Evolutionary conservation across 1,140 invertebrate species (phyloP).

Genomic region (Nixonia krombeini): DNA sequence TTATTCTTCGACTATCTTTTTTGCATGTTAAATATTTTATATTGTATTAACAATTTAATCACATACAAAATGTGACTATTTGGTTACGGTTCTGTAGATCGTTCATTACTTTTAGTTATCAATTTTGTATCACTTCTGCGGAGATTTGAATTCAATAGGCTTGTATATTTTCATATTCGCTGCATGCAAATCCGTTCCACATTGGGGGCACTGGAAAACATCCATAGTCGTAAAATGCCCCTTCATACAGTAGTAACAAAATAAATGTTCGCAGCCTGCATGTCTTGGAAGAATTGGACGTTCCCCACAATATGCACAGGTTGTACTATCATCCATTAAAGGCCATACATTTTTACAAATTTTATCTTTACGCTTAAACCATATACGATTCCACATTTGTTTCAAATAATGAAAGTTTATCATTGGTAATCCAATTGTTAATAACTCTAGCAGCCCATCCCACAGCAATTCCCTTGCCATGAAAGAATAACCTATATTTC

Average conservation of each 20-base stretch:
- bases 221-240: slow-evolving; percentile 59
- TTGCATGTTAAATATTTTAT: too few species aligned
- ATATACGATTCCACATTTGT: slow-evolving; percentile 46
- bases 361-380: slow-evolving; percentile 16
- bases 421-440: slow-evolving; percentile 62
- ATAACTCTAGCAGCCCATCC: slow-evolving; percentile 66
- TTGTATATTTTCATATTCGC: slow-evolving; percentile 48
- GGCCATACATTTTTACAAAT: slow-evolving; percentile 8
- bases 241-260: slow-evolving; percentile 68
- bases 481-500: slow-evolving; percentile 68
- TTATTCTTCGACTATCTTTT: too few species aligned
- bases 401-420: slow-evolving; percentile 63
- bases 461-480: slow-evolving; percentile 69
- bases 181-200: slow-evolving; percentile 45
- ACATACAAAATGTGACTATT: too few species aligned
- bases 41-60: too few species aligned
- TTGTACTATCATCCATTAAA: slow-evolving; percentile 46
- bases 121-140: not conserved
- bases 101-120: too few species aligned
- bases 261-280: slow-evolving; percentile 65
- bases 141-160: not conserved
- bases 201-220: slow-evolving; percentile 55
- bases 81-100: too few species aligned
- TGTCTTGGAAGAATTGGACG: slow-evolving; percentile 61
- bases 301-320: slow-evolving; percentile 61